These are phyloP conservation scores for Coregonus clupeaformis DNA, from an alignment of 2,113 vertebrate genomes.

Conservation along the genomic window DNA sequence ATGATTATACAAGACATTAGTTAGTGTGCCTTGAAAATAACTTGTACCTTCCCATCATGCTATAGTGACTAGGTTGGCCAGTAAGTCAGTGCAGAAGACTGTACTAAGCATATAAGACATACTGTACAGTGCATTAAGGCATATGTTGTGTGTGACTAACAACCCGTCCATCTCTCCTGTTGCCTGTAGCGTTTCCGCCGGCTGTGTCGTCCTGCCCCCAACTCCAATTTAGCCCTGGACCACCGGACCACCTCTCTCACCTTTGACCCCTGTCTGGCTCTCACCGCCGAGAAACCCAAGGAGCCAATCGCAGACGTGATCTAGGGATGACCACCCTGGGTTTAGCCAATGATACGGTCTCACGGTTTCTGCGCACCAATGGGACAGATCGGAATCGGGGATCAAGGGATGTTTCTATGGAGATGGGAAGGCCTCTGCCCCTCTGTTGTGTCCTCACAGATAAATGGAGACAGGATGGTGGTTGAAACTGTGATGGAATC, in stretches of 20 bases:
- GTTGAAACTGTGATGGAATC: background rate
- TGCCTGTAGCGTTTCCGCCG: constrained; percentile 46
- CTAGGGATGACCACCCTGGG: background rate
- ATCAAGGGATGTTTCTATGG: background rate
- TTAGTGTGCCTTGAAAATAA: background rate
- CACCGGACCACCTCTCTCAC: constrained; percentile 10
- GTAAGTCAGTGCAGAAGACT: no score
- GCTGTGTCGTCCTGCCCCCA: constrained; percentile 49
- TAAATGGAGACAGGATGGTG: background rate
- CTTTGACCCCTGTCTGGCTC: constrained; percentile 35
- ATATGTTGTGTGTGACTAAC: no score
- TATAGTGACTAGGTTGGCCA: no score
- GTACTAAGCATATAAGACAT: no score
- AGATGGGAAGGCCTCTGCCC: background rate
- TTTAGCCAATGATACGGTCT: background rate
- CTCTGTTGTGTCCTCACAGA: background rate
- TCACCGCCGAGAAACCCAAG: constrained; percentile 36
- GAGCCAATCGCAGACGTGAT: constrained; percentile 6
- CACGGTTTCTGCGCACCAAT: background rate
- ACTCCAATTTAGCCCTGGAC: constrained; percentile 12
- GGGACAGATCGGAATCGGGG: background rate
- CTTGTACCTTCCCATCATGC: background rate
- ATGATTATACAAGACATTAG: background rate
- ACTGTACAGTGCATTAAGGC: no score
- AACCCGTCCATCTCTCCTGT: no score